phyloP scores from a whole-genome alignment of 1,140 invertebrate species.

The Araneus ventricosus region DNA sequence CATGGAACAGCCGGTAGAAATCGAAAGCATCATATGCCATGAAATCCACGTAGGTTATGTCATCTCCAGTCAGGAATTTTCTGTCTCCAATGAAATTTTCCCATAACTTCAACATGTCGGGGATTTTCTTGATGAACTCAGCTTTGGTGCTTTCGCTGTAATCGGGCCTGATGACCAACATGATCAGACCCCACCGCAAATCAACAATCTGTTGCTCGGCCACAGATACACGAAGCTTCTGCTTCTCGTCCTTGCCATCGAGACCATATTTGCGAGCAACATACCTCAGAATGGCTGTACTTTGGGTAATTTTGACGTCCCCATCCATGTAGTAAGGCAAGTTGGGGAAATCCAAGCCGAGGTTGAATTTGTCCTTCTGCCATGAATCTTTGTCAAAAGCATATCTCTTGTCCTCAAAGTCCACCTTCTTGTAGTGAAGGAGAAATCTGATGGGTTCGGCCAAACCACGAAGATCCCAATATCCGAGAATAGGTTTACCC shows the following conservation, averaged over 20 bases:
- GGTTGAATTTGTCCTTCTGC: no score
- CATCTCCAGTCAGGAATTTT: constrained; percentile 81
- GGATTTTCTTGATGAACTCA: constrained; percentile 77
- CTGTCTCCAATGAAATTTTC: constrained; percentile 80
- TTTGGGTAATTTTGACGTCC: constrained; percentile 79
- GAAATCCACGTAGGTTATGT: constrained; percentile 82
- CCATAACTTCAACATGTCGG: constrained; percentile 79
- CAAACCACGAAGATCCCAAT: no score
- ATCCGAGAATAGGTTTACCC: no score
- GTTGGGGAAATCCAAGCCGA: no score
- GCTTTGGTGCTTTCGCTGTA: constrained; percentile 68
- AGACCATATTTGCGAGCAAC: constrained; percentile 79
- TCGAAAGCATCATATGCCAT: constrained; percentile 82
- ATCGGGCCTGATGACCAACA: constrained; percentile 66
- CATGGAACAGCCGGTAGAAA: constrained; percentile 78
- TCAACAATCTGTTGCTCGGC: constrained; percentile 81
- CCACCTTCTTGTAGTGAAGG: no score
- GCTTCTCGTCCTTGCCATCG: constrained; percentile 79
- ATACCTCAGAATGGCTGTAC: constrained; percentile 82
- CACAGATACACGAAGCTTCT: constrained; percentile 80
- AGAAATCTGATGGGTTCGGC: no score
- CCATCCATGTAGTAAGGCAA: constrained; percentile 77
- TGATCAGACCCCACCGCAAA: constrained; percentile 79
- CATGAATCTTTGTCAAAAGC: no score
- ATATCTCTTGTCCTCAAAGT: no score